Conservation (phyloP, 2,888 invertebrate genomes). For the Cheilosia variabilis region DNA sequence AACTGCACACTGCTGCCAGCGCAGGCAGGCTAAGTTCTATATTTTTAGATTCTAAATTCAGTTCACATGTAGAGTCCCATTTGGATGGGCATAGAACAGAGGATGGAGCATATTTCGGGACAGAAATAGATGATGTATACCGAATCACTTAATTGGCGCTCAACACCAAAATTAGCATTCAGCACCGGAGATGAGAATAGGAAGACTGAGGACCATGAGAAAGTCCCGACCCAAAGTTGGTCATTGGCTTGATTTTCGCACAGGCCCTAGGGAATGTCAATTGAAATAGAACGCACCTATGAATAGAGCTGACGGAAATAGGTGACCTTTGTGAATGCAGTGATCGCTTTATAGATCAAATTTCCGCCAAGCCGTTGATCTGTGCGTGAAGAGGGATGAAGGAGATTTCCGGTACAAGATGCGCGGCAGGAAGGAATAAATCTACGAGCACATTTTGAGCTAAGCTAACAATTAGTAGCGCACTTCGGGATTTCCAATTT, state of each 20-base stretch:
- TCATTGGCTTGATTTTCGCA: conserved; percentile 35
- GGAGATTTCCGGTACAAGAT: conserved; percentile 48
- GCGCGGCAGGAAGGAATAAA: conserved; percentile 48
- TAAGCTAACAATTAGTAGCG: neutral
- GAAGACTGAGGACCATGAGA: conserved; percentile 29
- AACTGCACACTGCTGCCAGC: conserved; percentile 48
- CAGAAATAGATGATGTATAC: conserved; percentile 50
- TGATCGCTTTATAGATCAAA: conserved; percentile 42
- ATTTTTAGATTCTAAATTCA: conserved; percentile 63
- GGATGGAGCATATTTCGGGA: conserved; percentile 31
- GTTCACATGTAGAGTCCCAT: conserved; percentile 38
- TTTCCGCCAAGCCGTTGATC: conserved; percentile 39
- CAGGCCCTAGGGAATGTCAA: conserved; percentile 44
- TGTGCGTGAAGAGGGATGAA: neutral
- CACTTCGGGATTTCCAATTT: neutral
- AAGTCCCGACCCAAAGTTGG: conserved; percentile 52
- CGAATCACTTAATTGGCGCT: conserved; percentile 63
- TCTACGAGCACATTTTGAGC: conserved; percentile 11
- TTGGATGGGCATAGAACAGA: conserved; percentile 14
- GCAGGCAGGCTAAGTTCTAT: neutral
- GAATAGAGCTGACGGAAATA: conserved; percentile 39
- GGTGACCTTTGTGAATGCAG: conserved; percentile 50
- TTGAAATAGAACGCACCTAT: conserved; percentile 49
- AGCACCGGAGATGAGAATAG: conserved; percentile 52
- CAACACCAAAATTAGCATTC: conserved; percentile 67